Evolutionary conservation across 2,797 vertebrate genomes (phyloP).

Genomic region (Buceros bicornis): DNA sequence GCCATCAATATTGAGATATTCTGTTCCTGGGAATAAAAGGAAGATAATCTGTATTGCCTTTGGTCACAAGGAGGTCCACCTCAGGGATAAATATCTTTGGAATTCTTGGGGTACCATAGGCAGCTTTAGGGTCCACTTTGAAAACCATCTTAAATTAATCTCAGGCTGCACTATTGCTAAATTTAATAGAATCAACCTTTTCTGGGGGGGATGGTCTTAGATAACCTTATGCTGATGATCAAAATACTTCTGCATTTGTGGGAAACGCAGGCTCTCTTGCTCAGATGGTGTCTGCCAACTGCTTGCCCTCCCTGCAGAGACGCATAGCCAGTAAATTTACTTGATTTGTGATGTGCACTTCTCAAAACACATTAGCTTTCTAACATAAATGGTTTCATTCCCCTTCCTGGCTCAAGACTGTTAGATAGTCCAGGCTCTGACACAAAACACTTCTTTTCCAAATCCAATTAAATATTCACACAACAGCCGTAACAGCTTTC

Average conservation of each 20-base stretch:
- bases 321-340: neutral
- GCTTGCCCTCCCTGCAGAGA: neutral
- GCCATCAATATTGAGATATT: neutral
- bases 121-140: neutral
- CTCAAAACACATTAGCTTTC: neutral
- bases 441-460: neutral
- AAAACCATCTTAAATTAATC: neutral
- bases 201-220: neutral
- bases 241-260: neutral
- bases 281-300: neutral
- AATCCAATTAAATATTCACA: neutral
- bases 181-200: neutral
- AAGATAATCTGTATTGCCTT: neutral
- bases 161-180: neutral
- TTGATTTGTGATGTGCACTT: neutral
- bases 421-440: neutral
- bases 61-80: neutral
- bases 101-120: neutral
- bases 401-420: neutral
- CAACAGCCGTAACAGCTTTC: neutral
- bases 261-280: neutral
- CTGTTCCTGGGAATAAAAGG: neutral
- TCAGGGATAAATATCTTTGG: neutral
- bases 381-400: neutral
- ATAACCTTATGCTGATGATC: neutral